Conservation (phyloP, 2,888 invertebrate species). For the Mamestra brassicae region DNA sequence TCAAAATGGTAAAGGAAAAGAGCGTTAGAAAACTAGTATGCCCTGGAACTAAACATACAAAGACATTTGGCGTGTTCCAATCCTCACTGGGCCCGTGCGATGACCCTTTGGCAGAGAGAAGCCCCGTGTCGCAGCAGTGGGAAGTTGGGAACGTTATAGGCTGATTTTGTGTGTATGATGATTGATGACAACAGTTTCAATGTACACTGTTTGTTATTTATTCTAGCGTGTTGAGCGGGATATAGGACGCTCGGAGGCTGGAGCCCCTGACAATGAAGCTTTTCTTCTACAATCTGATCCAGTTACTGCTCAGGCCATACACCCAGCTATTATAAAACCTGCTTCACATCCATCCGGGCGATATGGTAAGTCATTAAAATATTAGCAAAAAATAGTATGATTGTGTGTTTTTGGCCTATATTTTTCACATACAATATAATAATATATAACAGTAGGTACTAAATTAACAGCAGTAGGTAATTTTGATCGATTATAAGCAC, state of each 20-base stretch:
- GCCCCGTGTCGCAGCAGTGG: neutral
- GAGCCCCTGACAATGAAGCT: slow-evolving; percentile 3
- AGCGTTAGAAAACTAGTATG: neutral
- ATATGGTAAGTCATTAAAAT: slow-evolving; percentile 39
- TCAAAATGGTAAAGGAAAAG: no score
- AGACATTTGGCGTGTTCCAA: no score
- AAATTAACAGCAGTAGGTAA: slow-evolving; percentile 1
- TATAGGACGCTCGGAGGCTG: slow-evolving; percentile 4
- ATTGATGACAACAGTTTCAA: neutral
- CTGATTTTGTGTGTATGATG: neutral
- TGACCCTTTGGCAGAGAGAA: neutral
- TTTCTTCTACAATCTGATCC: slow-evolving; percentile 16
- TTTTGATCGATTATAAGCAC: no score
- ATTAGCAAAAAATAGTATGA: neutral
- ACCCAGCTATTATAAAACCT: slow-evolving; percentile 5
- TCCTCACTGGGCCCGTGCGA: no score
- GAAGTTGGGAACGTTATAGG: neutral
- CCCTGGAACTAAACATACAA: neutral
- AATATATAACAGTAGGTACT: neutral
- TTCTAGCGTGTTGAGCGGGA: slow-evolving; percentile 55
- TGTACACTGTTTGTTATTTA: neutral
- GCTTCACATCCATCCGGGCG: slow-evolving; percentile 6
- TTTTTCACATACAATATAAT: neutral
- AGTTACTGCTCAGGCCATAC: slow-evolving; percentile 1
- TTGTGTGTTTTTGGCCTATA: neutral